phyloP scores from a whole-genome alignment of 2,797 vertebrate genomes.

The Monodelphis domestica region DNA sequence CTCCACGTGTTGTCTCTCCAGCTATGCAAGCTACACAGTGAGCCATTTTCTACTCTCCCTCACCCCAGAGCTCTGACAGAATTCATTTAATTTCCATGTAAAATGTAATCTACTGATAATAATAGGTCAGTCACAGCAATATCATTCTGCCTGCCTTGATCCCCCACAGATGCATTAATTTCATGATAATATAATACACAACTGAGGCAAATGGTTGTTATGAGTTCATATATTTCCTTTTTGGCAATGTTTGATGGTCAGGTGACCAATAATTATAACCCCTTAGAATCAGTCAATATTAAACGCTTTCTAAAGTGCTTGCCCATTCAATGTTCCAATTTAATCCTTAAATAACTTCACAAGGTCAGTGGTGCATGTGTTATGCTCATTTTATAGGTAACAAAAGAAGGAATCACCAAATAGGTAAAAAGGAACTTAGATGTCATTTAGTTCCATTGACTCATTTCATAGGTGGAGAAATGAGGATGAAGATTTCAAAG shows the following conservation, averaged over 20 bases:
- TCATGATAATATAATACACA: slow-evolving; percentile 65
- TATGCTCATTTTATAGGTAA: background rate
- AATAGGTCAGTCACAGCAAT: slow-evolving; percentile 82
- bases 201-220: slow-evolving; percentile 34
- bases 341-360: background rate
- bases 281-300: background rate
- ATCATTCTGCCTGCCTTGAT: slow-evolving; percentile 76
- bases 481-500: background rate
- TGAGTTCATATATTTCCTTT: slow-evolving; percentile 62
- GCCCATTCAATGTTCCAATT: background rate
- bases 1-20: slow-evolving; percentile 62
- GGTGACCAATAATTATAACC: background rate
- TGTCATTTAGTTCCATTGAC: background rate
- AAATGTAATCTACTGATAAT: slow-evolving; percentile 78
- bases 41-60: slow-evolving; percentile 67
- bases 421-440: background rate
- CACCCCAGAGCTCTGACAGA: slow-evolving; percentile 57
- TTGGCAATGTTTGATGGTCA: slow-evolving; percentile 23
- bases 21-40: slow-evolving; percentile 60
- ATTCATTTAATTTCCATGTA: slow-evolving; percentile 77
- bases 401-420: background rate
- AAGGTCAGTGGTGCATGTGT: background rate
- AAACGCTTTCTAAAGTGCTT: background rate
- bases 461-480: background rate
- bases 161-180: slow-evolving; percentile 82